These are phyloP conservation scores for Neoarius graeffei DNA, from an alignment of 2,113 vertebrate genomes.

Conservation along the genomic window DNA sequence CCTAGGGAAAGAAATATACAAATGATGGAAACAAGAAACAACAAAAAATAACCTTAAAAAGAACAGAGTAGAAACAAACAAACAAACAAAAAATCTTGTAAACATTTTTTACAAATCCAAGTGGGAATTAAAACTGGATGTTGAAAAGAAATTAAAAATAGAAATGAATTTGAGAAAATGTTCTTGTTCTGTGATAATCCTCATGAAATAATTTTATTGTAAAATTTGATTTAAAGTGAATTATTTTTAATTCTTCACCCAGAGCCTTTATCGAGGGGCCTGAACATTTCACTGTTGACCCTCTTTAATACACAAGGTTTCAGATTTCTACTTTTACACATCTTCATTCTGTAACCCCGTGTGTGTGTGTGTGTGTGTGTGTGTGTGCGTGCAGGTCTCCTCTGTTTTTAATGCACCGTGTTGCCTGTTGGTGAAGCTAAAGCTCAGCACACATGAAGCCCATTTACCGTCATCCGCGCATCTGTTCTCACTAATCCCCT, in stretches of 20 bases:
- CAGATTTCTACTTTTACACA: background rate
- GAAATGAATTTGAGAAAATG: too few relatives aligned
- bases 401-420: constrained; percentile 28
- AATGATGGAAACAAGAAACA: background rate
- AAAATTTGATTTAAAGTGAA: background rate
- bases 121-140: background rate
- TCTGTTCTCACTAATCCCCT: constrained; percentile 66
- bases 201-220: background rate
- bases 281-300: background rate
- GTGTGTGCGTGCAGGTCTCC: constrained; percentile 19
- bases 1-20: background rate
- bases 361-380: constrained; percentile 16
- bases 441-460: constrained; percentile 36
- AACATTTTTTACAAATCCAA: background rate
- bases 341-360: background rate
- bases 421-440: constrained; percentile 11
- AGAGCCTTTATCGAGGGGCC: background rate
- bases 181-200: too few relatives aligned
- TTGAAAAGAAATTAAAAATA: too few relatives aligned
- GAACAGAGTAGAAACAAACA: background rate
- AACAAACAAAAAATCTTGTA: background rate
- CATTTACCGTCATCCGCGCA: constrained; percentile 56
- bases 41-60: background rate
- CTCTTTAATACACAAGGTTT: background rate
- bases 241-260: background rate